Evolutionary conservation across 2,113 vertebrate species (phyloP), one percentile per base, ranked within the genome.

Genomic region (Carassius auratus): DNA sequence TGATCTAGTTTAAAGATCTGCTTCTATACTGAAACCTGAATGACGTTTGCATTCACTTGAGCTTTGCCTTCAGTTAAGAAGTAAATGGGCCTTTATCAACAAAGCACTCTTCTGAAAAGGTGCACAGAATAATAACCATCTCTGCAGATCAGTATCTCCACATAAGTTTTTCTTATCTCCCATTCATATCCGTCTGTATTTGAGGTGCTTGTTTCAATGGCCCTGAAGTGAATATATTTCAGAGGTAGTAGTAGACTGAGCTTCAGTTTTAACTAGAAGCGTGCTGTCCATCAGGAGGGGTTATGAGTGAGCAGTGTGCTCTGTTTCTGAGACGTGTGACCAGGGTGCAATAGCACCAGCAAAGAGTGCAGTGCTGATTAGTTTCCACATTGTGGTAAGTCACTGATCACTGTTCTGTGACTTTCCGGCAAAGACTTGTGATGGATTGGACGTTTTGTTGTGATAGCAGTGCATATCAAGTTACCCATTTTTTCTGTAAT

Each of bases 1-100:
- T 86, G 9, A 7, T 14, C 85, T 33, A 4, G n/a, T 76, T 89
- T 75, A 62, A 45, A 87, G 9, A 88, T 62, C 33, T 55, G 10
- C 84, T 45, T 83, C 76, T 79, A 23, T 84, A 5, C 36, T 83
- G 76, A 75, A 83, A 84, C 62, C 71, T 52, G 30, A 76, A 81
- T 86, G 78, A 89, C 64, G 62, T 84, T 91, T 90, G 88, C 89
- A 90, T 89, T 87, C 84, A 86, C 83, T 55, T 87, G 57, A 89
- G 71, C 85, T 90, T 92, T 91, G 91, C 91, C 92, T 93, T 93
- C 84, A 88, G 17, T 64, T 74, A 73, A 87, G 50, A 66, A 19
- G 71, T 23, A 19, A 21, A 86, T 64, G 8, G 48, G 66, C 57
- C 48, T 86, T 23, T 61, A 66, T 74, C 19, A 50, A 76, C 42